Evolutionary conservation across 1,140 invertebrate species (phyloP), one percentile per base, ranked within the genome.

Genomic region (Drosophila oshimai): DNA sequence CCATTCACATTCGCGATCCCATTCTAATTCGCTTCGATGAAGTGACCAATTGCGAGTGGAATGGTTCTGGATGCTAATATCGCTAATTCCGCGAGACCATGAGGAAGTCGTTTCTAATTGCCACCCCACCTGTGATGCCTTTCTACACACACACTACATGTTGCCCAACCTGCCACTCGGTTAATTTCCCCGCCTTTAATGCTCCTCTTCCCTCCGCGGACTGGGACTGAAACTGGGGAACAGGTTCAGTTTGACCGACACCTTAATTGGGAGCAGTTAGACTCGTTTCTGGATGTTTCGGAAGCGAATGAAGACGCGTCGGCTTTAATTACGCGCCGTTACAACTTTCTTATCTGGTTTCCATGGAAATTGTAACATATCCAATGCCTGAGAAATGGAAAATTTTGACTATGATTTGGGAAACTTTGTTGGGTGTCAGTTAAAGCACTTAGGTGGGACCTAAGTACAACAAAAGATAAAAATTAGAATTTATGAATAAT

Each of bases 251-350:
- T 80, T 84, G 80, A 84, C 80, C 80, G 76, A 73, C 67, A 72
- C 68, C 69, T 87, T 86, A 86, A 86, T 86, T 87, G 76, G 39
- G 44, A 55, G 80, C 80, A 73, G 80, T 76, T 87, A 65, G 77
- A 86, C 80, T 68, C 51, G 80, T 86, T 86, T 86, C 60, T 79
- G 22, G 57, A 49, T 57, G 57, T 68, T 81, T 86, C 76, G 80
- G 80, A 86, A 86, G 83, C 79, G 20, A 60, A 37, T 33, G 57
- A 13, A 47, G 53, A 57, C 29, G 47, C 46, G 18, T 65, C 44
- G 15, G 15, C 53, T 65, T 86, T 79, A 74, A 87, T 86, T 73
- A 73, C 61, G 18, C 33, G 29, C 47, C 41, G 12, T 42, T 61
- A 53, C 79, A 76, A 83, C 78, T 81, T 81, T 81, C 78, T 73